A percentile compares a stretch with the other conserved stretches of the same genome.
phyloP scores from a whole-genome alignment of 92 coral and sea anemone genomes.

The Plumapathes pennacea region DNA sequence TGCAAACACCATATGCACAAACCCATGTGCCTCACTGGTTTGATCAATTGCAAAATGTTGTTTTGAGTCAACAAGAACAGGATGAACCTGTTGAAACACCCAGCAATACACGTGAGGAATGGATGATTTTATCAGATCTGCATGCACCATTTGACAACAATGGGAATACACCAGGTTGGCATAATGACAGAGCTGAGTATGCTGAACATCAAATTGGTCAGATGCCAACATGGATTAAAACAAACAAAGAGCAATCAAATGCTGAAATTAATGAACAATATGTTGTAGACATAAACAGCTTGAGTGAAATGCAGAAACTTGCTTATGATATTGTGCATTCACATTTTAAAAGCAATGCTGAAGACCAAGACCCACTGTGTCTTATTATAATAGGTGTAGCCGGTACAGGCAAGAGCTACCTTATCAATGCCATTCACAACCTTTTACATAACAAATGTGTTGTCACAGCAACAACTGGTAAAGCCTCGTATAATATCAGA shows the following conservation, averaged over 20 bases:
- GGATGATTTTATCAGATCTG: conserved; percentile 41
- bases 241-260: conserved; percentile 27
- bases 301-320: conserved; percentile 43
- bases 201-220: conserved; percentile 47
- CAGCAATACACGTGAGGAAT: conserved; percentile 23
- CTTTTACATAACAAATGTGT: conserved; percentile 38
- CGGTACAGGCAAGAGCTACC: conserved; percentile 46
- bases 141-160: conserved; percentile 42
- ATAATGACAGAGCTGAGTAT: conserved; percentile 27
- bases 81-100: conserved; percentile 22
- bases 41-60: conserved; percentile 29
- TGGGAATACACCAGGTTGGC: conserved; percentile 35
- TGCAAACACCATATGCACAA: conserved; percentile 29
- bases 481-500: conserved; percentile 36
- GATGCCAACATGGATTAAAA: conserved; percentile 48
- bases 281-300: conserved; percentile 40
- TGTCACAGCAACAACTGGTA: conserved; percentile 35
- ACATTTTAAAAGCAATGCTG: conserved; percentile 36
- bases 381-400: conserved; percentile 32
- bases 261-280: conserved; percentile 12
- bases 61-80: conserved; percentile 23
- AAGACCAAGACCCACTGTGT: conserved; percentile 28
- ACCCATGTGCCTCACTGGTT: conserved; percentile 40
- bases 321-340: conserved; percentile 40
- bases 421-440: conserved; percentile 31